Percentiles rank a stretch among this genome's conserved stretches.
Evolutionary conservation across 2,888 invertebrate genomes (phyloP).

Genomic region (Lepas anatifera): DNA sequence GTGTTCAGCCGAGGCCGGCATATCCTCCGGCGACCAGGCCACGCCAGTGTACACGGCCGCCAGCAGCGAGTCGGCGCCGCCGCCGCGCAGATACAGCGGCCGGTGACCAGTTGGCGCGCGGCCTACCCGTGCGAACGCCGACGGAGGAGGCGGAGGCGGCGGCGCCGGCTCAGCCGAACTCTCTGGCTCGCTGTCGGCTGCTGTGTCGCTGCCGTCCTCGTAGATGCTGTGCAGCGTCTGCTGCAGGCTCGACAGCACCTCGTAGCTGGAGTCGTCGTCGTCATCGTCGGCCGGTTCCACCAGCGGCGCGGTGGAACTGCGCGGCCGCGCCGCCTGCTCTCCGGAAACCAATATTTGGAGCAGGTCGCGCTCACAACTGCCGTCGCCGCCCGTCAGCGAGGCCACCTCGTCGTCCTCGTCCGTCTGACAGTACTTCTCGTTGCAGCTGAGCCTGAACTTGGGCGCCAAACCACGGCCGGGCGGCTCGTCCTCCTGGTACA

Average conservation of each 20-base stretch:
- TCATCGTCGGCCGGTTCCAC: not conserved
- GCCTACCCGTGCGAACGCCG: conserved; percentile 1
- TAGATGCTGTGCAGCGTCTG: not conserved
- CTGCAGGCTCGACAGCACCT: conserved; percentile 2
- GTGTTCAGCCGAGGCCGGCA: not conserved
- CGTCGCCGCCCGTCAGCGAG: too few species aligned
- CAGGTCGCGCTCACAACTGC: not conserved
- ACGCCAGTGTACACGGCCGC: conserved; percentile 1
- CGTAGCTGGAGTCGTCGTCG: conserved; percentile 6
- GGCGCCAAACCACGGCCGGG: conserved; percentile 41
- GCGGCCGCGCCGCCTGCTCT: not conserved
- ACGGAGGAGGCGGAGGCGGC: not conserved
- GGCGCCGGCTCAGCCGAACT: not conserved
- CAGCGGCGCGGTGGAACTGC: not conserved
- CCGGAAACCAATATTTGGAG: conserved; percentile 12
- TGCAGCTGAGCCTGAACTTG: conserved; percentile 52
- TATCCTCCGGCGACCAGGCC: not conserved
- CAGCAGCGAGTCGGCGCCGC: conserved; percentile 6
- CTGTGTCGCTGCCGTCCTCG: conserved; percentile 2
- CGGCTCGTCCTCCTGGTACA: conserved; percentile 34
- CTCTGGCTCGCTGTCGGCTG: not conserved
- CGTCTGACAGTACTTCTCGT: conserved; percentile 47
- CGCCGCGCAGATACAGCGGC: conserved; percentile 10
- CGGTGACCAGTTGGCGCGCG: not conserved
- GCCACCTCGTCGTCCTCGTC: conserved; percentile 30